phyloP scores from a whole-genome alignment of 2,113 vertebrate genomes.

The Syngnathus floridae region DNA sequence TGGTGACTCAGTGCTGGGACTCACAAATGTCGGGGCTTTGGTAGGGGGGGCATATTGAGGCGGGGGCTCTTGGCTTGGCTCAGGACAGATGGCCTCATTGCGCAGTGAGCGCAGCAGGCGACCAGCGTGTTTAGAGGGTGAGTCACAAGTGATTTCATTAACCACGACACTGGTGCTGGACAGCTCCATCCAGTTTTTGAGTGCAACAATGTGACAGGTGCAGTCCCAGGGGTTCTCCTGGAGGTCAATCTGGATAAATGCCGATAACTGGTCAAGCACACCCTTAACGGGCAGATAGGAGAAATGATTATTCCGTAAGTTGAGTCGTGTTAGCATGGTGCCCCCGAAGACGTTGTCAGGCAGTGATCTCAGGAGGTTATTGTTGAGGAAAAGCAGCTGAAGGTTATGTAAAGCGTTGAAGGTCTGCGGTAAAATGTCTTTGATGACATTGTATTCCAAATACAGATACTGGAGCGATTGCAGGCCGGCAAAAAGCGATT shows the following conservation, averaged over 20 bases:
- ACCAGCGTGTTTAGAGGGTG: constrained; percentile 86
- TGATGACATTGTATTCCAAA: constrained; percentile 97
- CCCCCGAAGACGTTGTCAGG: constrained; percentile 87
- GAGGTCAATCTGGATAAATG: constrained; percentile 97
- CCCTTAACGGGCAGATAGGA: constrained; percentile 86
- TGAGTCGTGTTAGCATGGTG: constrained; percentile 91
- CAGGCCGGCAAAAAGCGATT: constrained; percentile 84
- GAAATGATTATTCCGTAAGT: constrained; percentile 96
- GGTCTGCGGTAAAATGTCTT: constrained; percentile 86
- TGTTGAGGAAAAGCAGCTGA: constrained; percentile 94
- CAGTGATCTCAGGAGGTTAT: constrained; percentile 87
- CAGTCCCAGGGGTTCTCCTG: constrained; percentile 99
- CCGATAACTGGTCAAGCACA: constrained; percentile 92
- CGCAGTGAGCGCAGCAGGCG: constrained; percentile 87
- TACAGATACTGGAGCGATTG: constrained; percentile 95
- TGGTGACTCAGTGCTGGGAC: constrained; percentile 72
- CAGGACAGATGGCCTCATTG: constrained; percentile 90
- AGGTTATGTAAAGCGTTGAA: constrained; percentile 88
- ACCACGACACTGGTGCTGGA: constrained; percentile 88
- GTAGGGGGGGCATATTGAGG: constrained; percentile 65
- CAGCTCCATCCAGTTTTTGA: constrained; percentile 95
- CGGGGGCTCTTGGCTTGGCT: constrained; percentile 69
- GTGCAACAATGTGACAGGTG: constrained; percentile 86
- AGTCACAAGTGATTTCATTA: constrained; percentile 94
- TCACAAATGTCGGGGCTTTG: constrained; percentile 70